Evolutionary conservation across 2,113 vertebrate species (phyloP).

Genomic region (Hucho hucho): DNA sequence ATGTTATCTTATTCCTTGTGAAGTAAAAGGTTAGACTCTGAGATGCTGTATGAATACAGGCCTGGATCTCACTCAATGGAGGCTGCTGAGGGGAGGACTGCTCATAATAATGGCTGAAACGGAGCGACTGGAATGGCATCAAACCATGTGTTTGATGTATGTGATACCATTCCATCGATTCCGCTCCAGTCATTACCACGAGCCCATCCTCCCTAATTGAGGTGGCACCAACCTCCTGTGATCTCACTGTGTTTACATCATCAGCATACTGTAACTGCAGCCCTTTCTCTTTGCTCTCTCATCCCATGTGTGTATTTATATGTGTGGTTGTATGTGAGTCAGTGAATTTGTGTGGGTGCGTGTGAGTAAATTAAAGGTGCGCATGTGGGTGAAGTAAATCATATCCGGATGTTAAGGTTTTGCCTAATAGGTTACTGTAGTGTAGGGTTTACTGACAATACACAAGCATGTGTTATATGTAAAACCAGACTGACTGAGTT

Average conservation of each 20-base stretch:
- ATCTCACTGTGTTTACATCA: not conserved
- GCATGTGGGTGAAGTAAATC: not conserved
- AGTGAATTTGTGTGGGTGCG: not conserved
- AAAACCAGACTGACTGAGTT: not conserved
- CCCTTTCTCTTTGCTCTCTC: not conserved
- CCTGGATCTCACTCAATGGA: not conserved
- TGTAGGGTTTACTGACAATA: not conserved
- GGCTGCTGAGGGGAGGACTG: too few species aligned
- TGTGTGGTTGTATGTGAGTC: slow-evolving; percentile 3
- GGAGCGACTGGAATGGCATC: too few species aligned
- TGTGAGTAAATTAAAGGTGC: not conserved
- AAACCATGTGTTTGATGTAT: too few species aligned
- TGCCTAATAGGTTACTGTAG: not conserved
- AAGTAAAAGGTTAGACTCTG: too few species aligned
- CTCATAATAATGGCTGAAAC: too few species aligned
- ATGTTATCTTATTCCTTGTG: too few species aligned
- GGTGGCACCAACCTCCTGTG: not conserved
- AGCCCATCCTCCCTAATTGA: not conserved
- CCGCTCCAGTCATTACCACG: too few species aligned
- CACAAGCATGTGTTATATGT: not conserved
- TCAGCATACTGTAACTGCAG: not conserved
- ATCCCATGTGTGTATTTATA: not conserved
- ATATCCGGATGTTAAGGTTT: not conserved
- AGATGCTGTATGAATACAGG: too few species aligned
- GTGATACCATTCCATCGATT: too few species aligned